These are phyloP conservation scores for Scaptomyza pallida DNA, from an alignment of 1,140 invertebrate species.

Conservation along the genomic window DNA sequence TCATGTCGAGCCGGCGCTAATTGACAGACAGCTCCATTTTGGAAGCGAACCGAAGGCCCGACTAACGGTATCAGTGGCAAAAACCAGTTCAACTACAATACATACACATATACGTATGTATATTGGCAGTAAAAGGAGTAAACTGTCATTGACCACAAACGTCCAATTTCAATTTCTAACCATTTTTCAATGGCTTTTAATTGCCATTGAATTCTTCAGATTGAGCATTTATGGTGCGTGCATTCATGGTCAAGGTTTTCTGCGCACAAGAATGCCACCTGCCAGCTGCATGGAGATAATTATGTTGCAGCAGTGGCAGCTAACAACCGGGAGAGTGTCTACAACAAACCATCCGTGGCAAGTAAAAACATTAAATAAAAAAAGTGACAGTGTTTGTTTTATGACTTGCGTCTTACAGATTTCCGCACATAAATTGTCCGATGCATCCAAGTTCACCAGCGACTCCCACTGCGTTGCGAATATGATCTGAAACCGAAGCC, in stretches of 20 bases:
- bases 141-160: constrained; percentile 68
- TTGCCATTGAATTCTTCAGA: constrained; percentile 60
- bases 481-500: constrained; percentile 3
- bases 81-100: constrained; percentile 55
- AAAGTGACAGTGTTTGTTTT: constrained; percentile 77
- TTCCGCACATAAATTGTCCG: constrained; percentile 70
- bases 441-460: neutral
- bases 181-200: constrained; percentile 64
- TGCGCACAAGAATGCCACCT: constrained; percentile 62
- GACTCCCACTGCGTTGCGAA: neutral
- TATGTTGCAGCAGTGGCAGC: constrained; percentile 33
- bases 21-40: constrained; percentile 73
- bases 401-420: constrained; percentile 54
- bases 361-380: neutral
- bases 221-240: constrained; percentile 61
- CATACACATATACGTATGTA: neutral
- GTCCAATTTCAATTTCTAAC: constrained; percentile 75
- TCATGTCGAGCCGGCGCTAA: constrained; percentile 53
- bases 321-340: constrained; percentile 9
- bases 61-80: constrained; percentile 8
- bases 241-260: constrained; percentile 75
- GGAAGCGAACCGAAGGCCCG: constrained; percentile 10
- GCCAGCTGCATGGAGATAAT: constrained; percentile 15
- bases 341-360: neutral
- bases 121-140: constrained; percentile 50